Evolutionary conservation across 2,113 vertebrate species (phyloP).

Genomic region (Myocastor coypus): DNA sequence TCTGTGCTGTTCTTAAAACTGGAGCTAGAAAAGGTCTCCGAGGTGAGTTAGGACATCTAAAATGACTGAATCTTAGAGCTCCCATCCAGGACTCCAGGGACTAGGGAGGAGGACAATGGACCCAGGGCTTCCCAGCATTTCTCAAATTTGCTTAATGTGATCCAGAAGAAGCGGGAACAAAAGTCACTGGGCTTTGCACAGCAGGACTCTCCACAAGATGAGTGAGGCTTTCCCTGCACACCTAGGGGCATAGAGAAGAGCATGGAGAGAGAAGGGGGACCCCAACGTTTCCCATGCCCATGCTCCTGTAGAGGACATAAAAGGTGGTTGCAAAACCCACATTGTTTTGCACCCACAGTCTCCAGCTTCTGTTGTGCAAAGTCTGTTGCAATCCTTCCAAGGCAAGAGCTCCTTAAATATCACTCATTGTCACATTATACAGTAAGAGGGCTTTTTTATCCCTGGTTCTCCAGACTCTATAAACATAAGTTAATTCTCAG

Average conservation of each 20-base stretch:
- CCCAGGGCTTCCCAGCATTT: not conserved
- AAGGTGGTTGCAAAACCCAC: conserved; percentile 75
- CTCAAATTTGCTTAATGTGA: not conserved
- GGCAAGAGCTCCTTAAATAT: conserved; percentile 68
- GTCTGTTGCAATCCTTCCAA: conserved; percentile 67
- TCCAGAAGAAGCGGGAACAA: not conserved
- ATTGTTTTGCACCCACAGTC: conserved; percentile 71
- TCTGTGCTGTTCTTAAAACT: not conserved
- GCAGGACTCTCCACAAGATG: not conserved
- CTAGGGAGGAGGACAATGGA: not conserved
- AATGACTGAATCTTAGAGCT: not conserved
- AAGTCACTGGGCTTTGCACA: not conserved
- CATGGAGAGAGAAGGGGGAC: not conserved
- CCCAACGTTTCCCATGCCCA: conserved; percentile 60
- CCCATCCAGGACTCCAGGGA: not conserved
- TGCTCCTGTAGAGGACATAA: conserved; percentile 55
- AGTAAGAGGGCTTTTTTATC: conserved; percentile 47
- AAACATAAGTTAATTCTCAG: conserved; percentile 71
- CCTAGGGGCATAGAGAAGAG: not conserved
- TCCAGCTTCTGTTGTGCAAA: conserved; percentile 74
- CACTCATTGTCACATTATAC: conserved; percentile 57
- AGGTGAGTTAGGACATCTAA: not conserved
- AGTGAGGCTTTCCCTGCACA: not conserved
- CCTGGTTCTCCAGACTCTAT: conserved; percentile 30
- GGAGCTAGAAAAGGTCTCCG: not conserved